Conservation (phyloP, 1,140 invertebrate genomes). For the Lethocerus indicus region DNA sequence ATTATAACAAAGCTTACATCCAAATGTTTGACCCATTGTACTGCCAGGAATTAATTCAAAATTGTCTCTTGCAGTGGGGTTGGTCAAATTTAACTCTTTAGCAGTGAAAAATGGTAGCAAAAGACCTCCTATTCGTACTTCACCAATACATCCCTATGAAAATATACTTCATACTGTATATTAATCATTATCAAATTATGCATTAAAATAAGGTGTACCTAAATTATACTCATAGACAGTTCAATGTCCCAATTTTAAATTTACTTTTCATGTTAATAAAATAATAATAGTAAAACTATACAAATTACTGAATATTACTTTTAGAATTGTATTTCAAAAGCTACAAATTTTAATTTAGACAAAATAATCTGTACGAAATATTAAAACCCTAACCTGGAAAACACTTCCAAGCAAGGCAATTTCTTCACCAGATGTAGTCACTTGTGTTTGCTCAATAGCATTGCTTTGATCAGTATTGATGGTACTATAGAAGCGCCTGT, state of each 20-base stretch:
- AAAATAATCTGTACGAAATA: too few species aligned
- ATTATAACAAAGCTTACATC: constrained; percentile 69
- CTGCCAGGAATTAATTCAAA: constrained; percentile 29
- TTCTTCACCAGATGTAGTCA: background rate
- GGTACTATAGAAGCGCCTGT: background rate
- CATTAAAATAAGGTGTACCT: too few species aligned
- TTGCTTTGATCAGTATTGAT: constrained; percentile 6
- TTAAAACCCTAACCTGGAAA: too few species aligned
- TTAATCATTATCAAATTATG: too few species aligned
- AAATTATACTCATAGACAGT: too few species aligned
- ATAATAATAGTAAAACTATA: too few species aligned
- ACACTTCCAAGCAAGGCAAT: too few species aligned
- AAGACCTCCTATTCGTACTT: constrained; percentile 66
- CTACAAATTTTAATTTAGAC: too few species aligned
- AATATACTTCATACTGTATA: background rate
- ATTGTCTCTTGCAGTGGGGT: constrained; percentile 29
- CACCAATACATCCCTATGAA: constrained; percentile 70
- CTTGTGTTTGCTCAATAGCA: constrained; percentile 5
- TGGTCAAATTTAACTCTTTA: constrained; percentile 45
- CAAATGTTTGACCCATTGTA: constrained; percentile 26
- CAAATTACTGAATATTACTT: too few species aligned
- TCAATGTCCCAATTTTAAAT: too few species aligned
- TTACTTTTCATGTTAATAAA: too few species aligned
- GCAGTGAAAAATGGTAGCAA: constrained; percentile 78
- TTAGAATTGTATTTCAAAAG: too few species aligned